Evolutionary conservation across 2,888 invertebrate genomes (phyloP), one percentile per base, ranked within the genome.

Genomic region (Ptychoptera albimana): DNA sequence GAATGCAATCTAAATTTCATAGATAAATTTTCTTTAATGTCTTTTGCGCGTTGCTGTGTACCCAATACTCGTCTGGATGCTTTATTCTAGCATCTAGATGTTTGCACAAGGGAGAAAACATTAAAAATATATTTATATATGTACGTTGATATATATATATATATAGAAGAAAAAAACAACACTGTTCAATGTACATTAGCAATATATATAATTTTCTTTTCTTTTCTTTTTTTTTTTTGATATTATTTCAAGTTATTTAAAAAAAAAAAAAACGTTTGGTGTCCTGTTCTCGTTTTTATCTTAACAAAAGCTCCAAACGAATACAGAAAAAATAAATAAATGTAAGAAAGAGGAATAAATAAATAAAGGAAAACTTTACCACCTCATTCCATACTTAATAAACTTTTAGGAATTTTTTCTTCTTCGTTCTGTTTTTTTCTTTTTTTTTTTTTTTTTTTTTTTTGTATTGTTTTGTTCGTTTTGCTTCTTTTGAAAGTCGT

Each of bases 401-500:
- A 15, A 9, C 14, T 9, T 37, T 14, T 15, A 15, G 13, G 15
- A 15, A 3, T 37, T 10, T 37, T 7, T 37, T 34, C 11, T n/a
- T 9, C 15, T 39, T 44, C 42, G 15, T 39, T 45, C 42, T 44
- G 39, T 43, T 46, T 46, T 42, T 43, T 13, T 38, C 6, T 39
- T 11, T 43, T 37, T 38, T 46, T 40, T 39, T 37, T 32, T 43
- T 45, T 46, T 48, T 49, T 49, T 45, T 46, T 48, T 42, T 44
- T 42, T 43, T 13, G 34, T 10, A 35, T 11, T 43, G 30, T 39
- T 46, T 40, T 40, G 32, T 34, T 43, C 44, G 45, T 48, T 49
- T 49, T 45, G 45, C 47, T 42, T 44, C 44, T 48, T 48, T 47
- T 47, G 44, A 45, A 43, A 39, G 37, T 43, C 44, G 45, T 51